phyloP scores from a whole-genome alignment of 2,888 invertebrate genomes.

The Charanyca ferruginea region DNA sequence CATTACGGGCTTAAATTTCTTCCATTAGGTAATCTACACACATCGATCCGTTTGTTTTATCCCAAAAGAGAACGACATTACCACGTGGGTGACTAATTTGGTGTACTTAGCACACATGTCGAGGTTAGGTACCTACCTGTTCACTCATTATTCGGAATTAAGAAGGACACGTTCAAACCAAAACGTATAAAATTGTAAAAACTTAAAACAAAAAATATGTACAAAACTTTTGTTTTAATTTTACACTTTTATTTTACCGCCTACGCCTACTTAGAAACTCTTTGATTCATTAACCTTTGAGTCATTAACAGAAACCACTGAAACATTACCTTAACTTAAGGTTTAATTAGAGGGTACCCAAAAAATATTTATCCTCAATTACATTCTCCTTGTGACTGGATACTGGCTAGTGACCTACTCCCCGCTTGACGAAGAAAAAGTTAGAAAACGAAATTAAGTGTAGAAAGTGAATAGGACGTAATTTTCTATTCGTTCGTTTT shows the following conservation, averaged over 20 bases:
- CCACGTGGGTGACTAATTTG: slow-evolving; percentile 11
- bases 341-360: slow-evolving; percentile 27
- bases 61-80: slow-evolving; percentile 14
- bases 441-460: slow-evolving; percentile 8
- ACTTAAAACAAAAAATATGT: too few species aligned
- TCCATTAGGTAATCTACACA: slow-evolving; percentile 60
- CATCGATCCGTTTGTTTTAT: slow-evolving; percentile 44
- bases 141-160: background rate
- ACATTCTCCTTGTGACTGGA: slow-evolving; percentile 16
- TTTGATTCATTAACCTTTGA: slow-evolving; percentile 30
- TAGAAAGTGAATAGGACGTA: background rate
- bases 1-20: slow-evolving; percentile 71
- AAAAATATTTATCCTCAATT: slow-evolving; percentile 47
- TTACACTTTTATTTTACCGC: slow-evolving; percentile 9
- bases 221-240: slow-evolving; percentile 13
- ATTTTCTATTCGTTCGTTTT: slow-evolving; percentile 18
- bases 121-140: background rate
- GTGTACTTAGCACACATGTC: slow-evolving; percentile 5
- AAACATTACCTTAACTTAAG: slow-evolving; percentile 36
- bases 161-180: background rate
- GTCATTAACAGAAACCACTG: slow-evolving; percentile 20
- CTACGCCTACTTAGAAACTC: slow-evolving; percentile 5
- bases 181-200: too few species aligned
- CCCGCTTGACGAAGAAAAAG: slow-evolving; percentile 12
- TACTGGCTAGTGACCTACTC: slow-evolving; percentile 2